These are phyloP conservation scores for Urocitellus parryii DNA, from an alignment of 2,113 vertebrate species.

Conservation along the genomic window DNA sequence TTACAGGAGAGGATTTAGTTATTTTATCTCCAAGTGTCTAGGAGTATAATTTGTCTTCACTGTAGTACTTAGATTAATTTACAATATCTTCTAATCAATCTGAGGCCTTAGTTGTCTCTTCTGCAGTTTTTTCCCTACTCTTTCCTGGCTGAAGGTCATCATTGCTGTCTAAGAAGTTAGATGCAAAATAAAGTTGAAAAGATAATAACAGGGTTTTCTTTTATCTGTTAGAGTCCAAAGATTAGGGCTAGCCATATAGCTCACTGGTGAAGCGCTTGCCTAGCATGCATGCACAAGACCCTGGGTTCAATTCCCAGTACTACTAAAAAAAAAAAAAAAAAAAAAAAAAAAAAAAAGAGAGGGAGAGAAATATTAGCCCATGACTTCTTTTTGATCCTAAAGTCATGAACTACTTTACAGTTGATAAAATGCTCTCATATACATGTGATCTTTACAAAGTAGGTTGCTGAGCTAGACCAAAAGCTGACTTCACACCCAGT, in stretches of 20 bases:
- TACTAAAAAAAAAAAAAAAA: too few relatives aligned
- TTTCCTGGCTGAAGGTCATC: constrained; percentile 12
- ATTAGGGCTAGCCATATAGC: background rate
- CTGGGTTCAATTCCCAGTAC: background rate
- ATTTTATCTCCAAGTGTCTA: background rate
- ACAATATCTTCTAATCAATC: background rate
- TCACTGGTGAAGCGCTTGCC: background rate
- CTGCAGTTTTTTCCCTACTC: background rate
- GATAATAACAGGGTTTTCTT: background rate
- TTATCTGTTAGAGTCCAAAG: background rate
- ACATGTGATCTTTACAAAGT: background rate
- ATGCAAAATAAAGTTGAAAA: background rate
- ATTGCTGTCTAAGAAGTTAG: constrained; percentile 10
- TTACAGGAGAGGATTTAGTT: constrained; percentile 13
- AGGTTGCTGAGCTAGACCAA: too few relatives aligned
- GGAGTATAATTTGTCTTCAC: background rate
- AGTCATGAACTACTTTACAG: background rate
- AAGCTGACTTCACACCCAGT: too few relatives aligned
- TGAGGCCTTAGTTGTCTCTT: background rate
- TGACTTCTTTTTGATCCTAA: background rate
- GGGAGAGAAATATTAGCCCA: background rate
- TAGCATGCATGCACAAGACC: background rate
- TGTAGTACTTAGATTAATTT: background rate
- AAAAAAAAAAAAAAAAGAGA: too few relatives aligned
- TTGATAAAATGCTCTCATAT: background rate